phyloP scores from a whole-genome alignment of 2,888 invertebrate species.

The Acheta domesticus region DNA sequence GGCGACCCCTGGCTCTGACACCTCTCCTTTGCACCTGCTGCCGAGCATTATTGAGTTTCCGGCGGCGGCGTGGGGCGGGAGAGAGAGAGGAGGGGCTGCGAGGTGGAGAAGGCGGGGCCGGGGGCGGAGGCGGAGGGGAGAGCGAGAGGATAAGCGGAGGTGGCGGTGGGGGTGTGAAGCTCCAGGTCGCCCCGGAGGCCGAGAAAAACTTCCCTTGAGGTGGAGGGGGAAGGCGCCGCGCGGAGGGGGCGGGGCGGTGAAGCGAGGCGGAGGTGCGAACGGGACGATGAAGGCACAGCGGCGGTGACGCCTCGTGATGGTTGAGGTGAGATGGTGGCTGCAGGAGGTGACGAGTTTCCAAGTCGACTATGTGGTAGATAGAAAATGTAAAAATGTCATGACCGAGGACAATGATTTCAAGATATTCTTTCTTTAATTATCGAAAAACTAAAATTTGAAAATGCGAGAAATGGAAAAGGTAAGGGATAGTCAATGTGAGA shows the following conservation, averaged over 20 bases:
- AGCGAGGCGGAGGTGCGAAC: conserved; percentile 21
- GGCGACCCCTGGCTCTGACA: conserved; percentile 52
- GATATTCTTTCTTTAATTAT: no score
- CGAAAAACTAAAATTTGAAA: no score
- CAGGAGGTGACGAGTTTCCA: not conserved
- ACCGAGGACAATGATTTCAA: no score
- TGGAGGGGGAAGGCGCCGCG: not conserved
- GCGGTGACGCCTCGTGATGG: not conserved
- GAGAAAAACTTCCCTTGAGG: no score
- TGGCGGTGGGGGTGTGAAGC: conserved; percentile 22
- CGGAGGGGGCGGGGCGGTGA: conserved; percentile 23
- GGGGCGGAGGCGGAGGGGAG: conserved; percentile 22
- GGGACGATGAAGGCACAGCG: not conserved
- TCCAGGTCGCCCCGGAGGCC: no score
- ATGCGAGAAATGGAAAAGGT: no score
- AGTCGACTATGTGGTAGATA: no score
- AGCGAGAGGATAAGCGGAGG: conserved; percentile 23
- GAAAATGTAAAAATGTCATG: no score
- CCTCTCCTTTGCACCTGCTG: conserved; percentile 52
- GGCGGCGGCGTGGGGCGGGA: not conserved
- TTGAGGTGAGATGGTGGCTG: not conserved
- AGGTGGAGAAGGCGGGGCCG: not conserved
- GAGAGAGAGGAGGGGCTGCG: conserved; percentile 21
- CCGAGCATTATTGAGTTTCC: conserved; percentile 36
- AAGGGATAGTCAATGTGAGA: no score